A percentile compares a stretch with the other conserved stretches of the same genome.
These are phyloP conservation scores for Cossypha dichroa DNA, from an alignment of 2,797 vertebrate species.

Conservation along the genomic window DNA sequence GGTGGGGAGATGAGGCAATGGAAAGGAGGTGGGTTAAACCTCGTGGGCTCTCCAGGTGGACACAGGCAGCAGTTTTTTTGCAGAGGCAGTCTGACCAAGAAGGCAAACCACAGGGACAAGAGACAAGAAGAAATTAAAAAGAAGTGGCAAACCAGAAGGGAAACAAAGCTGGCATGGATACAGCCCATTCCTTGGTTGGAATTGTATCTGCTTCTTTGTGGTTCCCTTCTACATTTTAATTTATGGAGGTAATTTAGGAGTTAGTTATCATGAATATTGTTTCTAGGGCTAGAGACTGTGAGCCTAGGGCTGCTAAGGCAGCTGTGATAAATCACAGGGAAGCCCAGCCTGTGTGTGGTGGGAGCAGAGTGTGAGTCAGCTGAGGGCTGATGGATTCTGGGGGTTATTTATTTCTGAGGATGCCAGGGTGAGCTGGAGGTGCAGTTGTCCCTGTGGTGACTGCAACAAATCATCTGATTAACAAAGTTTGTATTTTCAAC, in stretches of 20 bases:
- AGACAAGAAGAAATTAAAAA: not conserved
- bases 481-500: not conserved
- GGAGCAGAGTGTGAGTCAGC: not conserved
- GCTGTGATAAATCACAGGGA: not conserved
- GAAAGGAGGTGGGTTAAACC: not conserved
- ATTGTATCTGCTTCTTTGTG: accelerated
- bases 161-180: accelerated
- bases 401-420: not conserved
- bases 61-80: not conserved
- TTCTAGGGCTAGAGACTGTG: not conserved
- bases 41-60: not conserved
- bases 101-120: not conserved
- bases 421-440: not conserved
- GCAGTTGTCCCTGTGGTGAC: not conserved
- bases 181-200: not conserved
- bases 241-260: not conserved
- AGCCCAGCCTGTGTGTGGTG: not conserved
- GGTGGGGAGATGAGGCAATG: not conserved
- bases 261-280: not conserved
- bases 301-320: not conserved
- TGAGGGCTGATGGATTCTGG: not conserved
- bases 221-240: not conserved
- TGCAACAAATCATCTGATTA: not conserved
- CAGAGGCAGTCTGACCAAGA: not conserved
- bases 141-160: not conserved